Percentiles rank a stretch among this genome's conserved stretches.
phyloP scores from a whole-genome alignment of 2,797 vertebrate species.

The Micropoecilia bifurca region DNA sequence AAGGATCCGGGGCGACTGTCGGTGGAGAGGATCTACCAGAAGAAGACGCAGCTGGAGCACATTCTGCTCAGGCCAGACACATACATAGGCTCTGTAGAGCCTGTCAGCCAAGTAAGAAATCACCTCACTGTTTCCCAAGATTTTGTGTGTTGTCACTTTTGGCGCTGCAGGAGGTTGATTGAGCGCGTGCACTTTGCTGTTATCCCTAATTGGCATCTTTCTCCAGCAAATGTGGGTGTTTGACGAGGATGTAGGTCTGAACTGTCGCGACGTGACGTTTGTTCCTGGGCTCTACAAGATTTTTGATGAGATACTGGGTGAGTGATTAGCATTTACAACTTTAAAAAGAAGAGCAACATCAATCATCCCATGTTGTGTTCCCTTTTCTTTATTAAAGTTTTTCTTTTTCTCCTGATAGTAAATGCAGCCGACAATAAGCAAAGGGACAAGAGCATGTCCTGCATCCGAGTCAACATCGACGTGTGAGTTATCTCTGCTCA shows the following conservation, averaged over 20 bases:
- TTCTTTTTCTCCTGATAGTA: constrained; percentile 75
- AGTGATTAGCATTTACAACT: constrained; percentile 47
- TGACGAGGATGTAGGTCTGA: constrained; percentile 89
- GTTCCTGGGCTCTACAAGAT: constrained; percentile 99
- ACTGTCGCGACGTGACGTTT: constrained; percentile 92
- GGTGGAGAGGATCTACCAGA: constrained; percentile 97
- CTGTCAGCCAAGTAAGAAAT: constrained; percentile 88
- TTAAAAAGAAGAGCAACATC: background rate
- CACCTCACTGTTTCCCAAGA: background rate
- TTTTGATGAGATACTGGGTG: constrained; percentile 98
- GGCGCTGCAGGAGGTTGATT: background rate
- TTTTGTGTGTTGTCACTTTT: background rate
- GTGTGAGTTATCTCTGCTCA: constrained; percentile 83
- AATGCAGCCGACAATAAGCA: constrained; percentile 99
- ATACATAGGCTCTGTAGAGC: constrained; percentile 96
- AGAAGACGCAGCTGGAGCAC: constrained; percentile 98
- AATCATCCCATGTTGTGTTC: background rate
- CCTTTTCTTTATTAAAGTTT: background rate
- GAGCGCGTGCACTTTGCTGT: background rate
- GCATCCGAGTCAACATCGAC: constrained; percentile 94
- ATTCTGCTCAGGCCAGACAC: constrained; percentile 97
- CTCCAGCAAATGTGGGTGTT: constrained; percentile 98
- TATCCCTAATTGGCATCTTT: constrained; percentile 15
- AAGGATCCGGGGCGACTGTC: constrained; percentile 87
- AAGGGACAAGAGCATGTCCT: constrained; percentile 93